Conservation (phyloP, 2,888 invertebrate species). For the Meandrusa payeni region DNA sequence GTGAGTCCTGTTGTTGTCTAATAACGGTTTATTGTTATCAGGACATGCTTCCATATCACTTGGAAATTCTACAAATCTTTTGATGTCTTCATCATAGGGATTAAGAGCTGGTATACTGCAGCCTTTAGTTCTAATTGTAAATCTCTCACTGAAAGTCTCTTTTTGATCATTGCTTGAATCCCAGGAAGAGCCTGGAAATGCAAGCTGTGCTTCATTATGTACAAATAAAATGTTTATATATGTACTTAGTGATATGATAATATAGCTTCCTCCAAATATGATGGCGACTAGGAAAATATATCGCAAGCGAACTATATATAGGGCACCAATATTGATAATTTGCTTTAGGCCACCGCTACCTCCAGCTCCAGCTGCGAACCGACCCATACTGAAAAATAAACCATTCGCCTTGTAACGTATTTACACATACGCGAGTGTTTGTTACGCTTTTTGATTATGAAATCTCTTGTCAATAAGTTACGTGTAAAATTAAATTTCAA, state of each 20-base stretch:
- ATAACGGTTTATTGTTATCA: constrained; percentile 56
- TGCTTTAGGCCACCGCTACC: constrained; percentile 22
- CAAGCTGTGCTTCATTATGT: constrained; percentile 21
- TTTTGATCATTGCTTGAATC: constrained; percentile 3
- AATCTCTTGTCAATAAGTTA: constrained; percentile 23
- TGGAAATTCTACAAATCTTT: constrained; percentile 63
- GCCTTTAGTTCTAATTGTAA: constrained; percentile 78
- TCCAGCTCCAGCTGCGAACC: constrained; percentile 23
- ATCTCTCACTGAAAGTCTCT: constrained; percentile 33
- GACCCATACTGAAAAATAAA: constrained; percentile 35
- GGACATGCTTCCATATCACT: constrained; percentile 66
- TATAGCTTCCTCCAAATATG: constrained; percentile 37
- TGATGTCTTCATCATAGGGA: constrained; percentile 73
- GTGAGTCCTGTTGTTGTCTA: constrained; percentile 78
- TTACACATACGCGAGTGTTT: constrained; percentile 19
- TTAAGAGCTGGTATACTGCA: constrained; percentile 83
- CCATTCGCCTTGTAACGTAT: constrained; percentile 16
- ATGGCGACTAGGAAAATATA: constrained; percentile 40
- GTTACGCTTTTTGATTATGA: constrained; percentile 24
- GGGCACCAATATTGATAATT: constrained; percentile 25
- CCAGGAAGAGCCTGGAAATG: constrained; percentile 8
- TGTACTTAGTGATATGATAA: constrained; percentile 35
- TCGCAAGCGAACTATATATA: constrained; percentile 26
- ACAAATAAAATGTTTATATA: constrained; percentile 28
- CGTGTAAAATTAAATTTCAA: constrained; percentile 22